Conservation (phyloP, 2,797 vertebrate genomes). For the Neoniphon sammara region DNA sequence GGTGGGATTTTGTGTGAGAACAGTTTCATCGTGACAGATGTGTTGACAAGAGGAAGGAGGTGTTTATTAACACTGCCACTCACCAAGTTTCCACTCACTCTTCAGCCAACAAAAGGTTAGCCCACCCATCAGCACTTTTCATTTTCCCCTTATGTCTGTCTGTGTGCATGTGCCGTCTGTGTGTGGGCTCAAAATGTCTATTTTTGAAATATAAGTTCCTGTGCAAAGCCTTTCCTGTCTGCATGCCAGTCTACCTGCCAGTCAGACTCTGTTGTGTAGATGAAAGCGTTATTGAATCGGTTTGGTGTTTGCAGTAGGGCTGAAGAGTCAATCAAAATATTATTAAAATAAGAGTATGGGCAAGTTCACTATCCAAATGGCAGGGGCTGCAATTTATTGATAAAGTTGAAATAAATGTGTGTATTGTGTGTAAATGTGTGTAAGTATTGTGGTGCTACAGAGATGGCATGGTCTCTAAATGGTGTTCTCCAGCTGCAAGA, state of each 20-base stretch:
- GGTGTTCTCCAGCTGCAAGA: no score
- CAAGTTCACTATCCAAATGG: no score
- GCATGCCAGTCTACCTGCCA: background rate
- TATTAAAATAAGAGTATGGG: no score
- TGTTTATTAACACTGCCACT: conserved; percentile 62
- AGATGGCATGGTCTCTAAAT: no score
- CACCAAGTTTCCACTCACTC: conserved; percentile 40
- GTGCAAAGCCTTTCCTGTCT: background rate
- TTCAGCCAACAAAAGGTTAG: conserved; percentile 20
- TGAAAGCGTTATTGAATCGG: background rate
- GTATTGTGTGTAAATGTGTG: no score
- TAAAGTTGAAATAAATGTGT: no score
- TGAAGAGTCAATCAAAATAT: no score
- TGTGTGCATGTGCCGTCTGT: conserved; percentile 1
- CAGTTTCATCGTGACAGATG: conserved; percentile 40
- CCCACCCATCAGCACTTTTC: conserved; percentile 24
- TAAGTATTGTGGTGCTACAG: no score
- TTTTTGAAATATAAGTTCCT: background rate
- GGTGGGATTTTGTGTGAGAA: conserved; percentile 34
- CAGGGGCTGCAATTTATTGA: no score
- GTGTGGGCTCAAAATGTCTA: background rate
- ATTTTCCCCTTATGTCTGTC: conserved; percentile 24
- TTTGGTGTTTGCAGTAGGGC: no score
- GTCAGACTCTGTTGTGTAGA: background rate
- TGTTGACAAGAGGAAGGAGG: conserved; percentile 27